Conservation (phyloP, 2,888 invertebrate genomes). For the Stenchaetothrips biformis region DNA sequence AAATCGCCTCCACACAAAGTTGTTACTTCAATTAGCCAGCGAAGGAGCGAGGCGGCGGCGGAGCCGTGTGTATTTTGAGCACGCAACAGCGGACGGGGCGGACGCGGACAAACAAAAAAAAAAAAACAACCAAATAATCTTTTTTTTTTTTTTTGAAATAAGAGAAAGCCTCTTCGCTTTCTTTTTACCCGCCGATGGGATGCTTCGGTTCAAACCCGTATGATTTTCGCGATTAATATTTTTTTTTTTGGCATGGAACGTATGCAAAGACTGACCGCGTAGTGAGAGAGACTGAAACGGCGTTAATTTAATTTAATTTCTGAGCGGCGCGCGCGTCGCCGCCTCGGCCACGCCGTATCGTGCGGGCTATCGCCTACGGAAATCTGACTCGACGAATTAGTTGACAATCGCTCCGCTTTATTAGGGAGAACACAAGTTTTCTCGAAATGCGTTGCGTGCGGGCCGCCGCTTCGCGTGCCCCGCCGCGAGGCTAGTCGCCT, state of each 20-base stretch:
- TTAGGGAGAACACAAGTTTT: conserved; percentile 1
- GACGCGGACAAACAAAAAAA: neutral
- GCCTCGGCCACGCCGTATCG: neutral
- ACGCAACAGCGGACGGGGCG: neutral
- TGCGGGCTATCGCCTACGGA: neutral
- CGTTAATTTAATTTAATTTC: conserved; percentile 11
- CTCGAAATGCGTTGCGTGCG: neutral
- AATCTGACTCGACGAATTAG: conserved; percentile 17
- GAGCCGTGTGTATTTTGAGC: conserved; percentile 7
- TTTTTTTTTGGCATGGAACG: no score
- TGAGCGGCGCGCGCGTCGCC: neutral
- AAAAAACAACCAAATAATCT: neutral
- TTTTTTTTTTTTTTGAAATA: no score
- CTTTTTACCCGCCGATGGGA: no score
- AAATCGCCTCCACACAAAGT: conserved; percentile 24
- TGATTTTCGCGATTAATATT: no score
- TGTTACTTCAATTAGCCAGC: conserved; percentile 19
- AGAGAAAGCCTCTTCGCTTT: no score
- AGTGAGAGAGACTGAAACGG: neutral
- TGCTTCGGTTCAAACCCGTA: no score
- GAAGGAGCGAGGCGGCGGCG: neutral
- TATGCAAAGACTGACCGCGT: neutral
- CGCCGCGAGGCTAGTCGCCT: no score
- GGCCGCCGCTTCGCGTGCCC: neutral
- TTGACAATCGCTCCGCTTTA: conserved; percentile 17